Base-by-base conservation (phyloP, 2,797 vertebrate genomes). In the Remorina albescens region DNA sequence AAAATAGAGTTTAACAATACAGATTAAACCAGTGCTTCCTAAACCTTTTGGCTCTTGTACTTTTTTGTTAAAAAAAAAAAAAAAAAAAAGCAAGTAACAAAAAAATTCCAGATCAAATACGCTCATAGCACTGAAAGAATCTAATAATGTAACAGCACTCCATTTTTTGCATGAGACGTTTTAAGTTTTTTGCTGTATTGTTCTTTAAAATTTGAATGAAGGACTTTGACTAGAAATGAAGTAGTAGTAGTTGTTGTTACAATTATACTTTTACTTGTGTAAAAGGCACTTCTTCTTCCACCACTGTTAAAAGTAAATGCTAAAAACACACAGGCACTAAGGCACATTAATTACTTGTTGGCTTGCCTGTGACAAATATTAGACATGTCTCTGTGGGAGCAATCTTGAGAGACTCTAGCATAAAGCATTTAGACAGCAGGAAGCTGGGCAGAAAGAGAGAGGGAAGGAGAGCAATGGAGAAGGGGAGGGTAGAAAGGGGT, bases 401-500 rank as follows among this genome's bases (percentile, higher is more conserved):
- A 65, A 76, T 76, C 49, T 68, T 72, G 41, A 58, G 72, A 81
- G 58, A 85, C 81, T 70, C 58, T 68, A 54, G 66, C 67, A 85
- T 71, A 77, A 75, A 89, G 61, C 93, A 95, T 67, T 95, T 86
- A 85, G 72, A 82, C 77, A 87, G 74, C 69, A 70, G 77, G 67
- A 81, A 71, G 64, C 41, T 76, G 68, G 63, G 63, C 32, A 53
- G 73, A 69, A 32, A 79, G 66, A 64, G 53, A 58, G 41, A 69
- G 71, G 44, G 12, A 49, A 21, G 62, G 36, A 60, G 59, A 49
- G 16, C 66, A 72, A 81, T 78, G 61, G 75, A 80, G 66, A 57
- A 61, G 37, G 37, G 71, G 68, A 72, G 60, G 67, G 71, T 70
- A 49, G 47, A 36, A 70, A 81, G 19, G 62, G 69, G 49, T 71